Conservation (phyloP, 2,888 invertebrate genomes). For the Lepetodrilus schrolli region DNA sequence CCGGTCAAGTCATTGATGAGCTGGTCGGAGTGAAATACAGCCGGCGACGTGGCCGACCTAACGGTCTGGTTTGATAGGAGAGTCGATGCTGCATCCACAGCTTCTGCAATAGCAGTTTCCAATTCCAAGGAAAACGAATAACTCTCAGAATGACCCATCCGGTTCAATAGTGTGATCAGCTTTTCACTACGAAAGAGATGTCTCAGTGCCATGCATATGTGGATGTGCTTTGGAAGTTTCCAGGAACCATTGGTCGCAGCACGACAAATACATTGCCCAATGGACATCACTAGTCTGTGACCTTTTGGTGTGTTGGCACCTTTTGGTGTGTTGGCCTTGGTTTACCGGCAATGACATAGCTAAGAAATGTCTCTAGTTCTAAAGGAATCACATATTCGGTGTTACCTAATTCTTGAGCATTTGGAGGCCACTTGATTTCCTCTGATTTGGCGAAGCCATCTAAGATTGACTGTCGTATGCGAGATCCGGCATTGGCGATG, state of each 20-base stretch:
- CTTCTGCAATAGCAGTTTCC: slow-evolving; percentile 43
- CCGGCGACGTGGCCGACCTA: slow-evolving; percentile 33
- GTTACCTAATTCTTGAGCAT: background rate
- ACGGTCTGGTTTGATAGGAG: slow-evolving; percentile 46
- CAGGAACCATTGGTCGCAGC: slow-evolving; percentile 41
- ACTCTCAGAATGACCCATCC: slow-evolving; percentile 43
- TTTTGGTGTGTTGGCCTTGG: background rate
- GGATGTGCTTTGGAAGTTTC: slow-evolving; percentile 41
- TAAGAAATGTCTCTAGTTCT: background rate
- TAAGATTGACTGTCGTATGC: too few relatives aligned
- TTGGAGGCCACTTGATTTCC: background rate
- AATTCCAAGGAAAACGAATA: slow-evolving; percentile 41
- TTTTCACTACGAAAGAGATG: slow-evolving; percentile 38
- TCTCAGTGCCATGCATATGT: slow-evolving; percentile 39
- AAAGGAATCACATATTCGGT: background rate
- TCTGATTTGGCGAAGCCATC: too few relatives aligned
- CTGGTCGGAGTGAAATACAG: slow-evolving; percentile 52
- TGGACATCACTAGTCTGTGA: slow-evolving; percentile 32
- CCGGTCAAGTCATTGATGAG: slow-evolving; percentile 44
- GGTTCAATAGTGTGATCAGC: slow-evolving; percentile 38
- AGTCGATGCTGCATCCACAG: slow-evolving; percentile 40
- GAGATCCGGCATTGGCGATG: too few relatives aligned
- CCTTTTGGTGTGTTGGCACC: background rate
- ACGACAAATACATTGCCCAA: slow-evolving; percentile 46
- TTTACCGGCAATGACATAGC: background rate